A percentile compares a stretch with the other conserved stretches of the same genome.
Evolutionary conservation across 1,140 invertebrate species (phyloP).

Genomic region (Zaprionus gabonicus): DNA sequence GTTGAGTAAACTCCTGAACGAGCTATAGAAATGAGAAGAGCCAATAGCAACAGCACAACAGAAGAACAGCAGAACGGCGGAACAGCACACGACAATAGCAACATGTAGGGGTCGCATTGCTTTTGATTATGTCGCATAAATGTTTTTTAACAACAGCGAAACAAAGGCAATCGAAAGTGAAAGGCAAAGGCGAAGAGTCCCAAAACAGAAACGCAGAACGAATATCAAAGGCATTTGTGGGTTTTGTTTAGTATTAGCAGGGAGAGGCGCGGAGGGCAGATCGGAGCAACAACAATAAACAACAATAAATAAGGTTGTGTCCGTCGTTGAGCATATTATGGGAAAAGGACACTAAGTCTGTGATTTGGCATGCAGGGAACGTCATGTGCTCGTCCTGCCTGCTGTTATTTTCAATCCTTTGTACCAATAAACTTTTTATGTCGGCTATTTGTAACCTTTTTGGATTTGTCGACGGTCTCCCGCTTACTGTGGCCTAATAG

Average conservation of each 20-base stretch:
- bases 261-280: constrained; percentile 22
- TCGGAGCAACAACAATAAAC: constrained; percentile 61
- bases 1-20: constrained; percentile 30
- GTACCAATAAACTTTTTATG: constrained; percentile 82
- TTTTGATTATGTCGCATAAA: constrained; percentile 73
- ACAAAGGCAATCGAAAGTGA: constrained; percentile 69
- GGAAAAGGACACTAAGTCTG: constrained; percentile 46
- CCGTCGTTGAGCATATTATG: constrained; percentile 68
- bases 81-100: constrained; percentile 43
- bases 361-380: constrained; percentile 67
- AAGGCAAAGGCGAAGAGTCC: constrained; percentile 40
- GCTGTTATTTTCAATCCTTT: constrained; percentile 77
- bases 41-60: neutral
- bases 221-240: constrained; percentile 70
- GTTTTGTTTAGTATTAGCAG: constrained; percentile 27
- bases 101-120: constrained; percentile 33
- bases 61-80: neutral
- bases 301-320: constrained; percentile 79
- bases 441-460: constrained; percentile 81
- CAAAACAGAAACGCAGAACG: constrained; percentile 52
- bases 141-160: constrained; percentile 80
- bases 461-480: constrained; percentile 49
- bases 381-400: constrained; percentile 55
- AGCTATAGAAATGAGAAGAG: constrained; percentile 28
- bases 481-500: constrained; percentile 69